These are phyloP conservation scores for Thymelicus acteon DNA, from an alignment of 2,888 invertebrate species.

Conservation along the genomic window DNA sequence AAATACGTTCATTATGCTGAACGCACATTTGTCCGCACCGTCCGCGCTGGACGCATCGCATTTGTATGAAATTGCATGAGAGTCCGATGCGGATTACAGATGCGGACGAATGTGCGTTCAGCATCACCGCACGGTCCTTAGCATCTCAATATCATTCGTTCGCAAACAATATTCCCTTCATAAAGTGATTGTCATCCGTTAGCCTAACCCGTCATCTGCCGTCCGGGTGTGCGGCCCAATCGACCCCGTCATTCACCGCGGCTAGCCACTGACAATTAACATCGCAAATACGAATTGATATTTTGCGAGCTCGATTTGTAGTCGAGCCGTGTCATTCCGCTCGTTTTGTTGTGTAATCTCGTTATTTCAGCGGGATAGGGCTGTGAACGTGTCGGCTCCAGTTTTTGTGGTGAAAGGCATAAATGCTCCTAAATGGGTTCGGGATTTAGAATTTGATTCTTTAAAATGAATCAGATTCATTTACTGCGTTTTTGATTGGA, in stretches of 20 bases:
- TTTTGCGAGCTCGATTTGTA: slow-evolving; percentile 40
- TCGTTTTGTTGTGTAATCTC: slow-evolving; percentile 37
- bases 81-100: too few species aligned
- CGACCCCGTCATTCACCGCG: slow-evolving; percentile 45
- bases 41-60: too few species aligned
- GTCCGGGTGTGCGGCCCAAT: slow-evolving; percentile 37
- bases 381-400: slow-evolving; percentile 22
- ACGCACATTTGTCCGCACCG: too few species aligned
- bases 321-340: slow-evolving; percentile 34
- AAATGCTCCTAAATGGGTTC: slow-evolving; percentile 5
- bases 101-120: too few species aligned
- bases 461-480: slow-evolving; percentile 11
- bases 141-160: background rate
- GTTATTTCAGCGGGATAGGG: slow-evolving; percentile 35
- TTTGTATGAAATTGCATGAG: too few species aligned
- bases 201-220: slow-evolving; percentile 31
- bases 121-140: too few species aligned
- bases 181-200: slow-evolving; percentile 21
- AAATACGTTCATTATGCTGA: too few species aligned
- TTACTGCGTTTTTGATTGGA: background rate
- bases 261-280: slow-evolving; percentile 46
- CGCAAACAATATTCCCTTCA: slow-evolving; percentile 6
- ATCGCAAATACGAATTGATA: slow-evolving; percentile 45
- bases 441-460: slow-evolving; percentile 8
- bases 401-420: slow-evolving; percentile 23